Conservation (phyloP, 2,888 invertebrate genomes). For the Brenthis ino region DNA sequence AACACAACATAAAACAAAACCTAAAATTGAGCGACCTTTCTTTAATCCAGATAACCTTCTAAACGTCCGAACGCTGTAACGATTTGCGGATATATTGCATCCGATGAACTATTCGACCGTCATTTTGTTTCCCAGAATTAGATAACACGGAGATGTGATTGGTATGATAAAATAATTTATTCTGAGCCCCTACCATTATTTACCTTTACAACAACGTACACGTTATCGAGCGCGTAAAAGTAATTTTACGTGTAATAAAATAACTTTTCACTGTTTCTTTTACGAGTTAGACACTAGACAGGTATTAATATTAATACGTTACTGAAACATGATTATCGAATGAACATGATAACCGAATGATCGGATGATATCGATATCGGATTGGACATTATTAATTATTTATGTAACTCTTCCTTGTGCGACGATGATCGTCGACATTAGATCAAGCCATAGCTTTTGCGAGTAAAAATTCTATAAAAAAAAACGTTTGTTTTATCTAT, state of each 20-base stretch:
- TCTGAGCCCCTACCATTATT: neutral
- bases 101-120: slow-evolving; percentile 10
- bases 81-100: slow-evolving; percentile 19
- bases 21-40: slow-evolving; percentile 3
- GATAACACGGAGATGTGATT: slow-evolving; percentile 1
- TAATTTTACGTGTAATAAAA: neutral
- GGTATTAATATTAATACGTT: too few relatives aligned
- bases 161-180: slow-evolving; percentile 5
- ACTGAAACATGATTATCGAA: too few relatives aligned
- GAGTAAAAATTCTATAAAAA: too few relatives aligned
- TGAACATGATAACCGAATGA: too few relatives aligned
- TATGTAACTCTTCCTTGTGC: too few relatives aligned
- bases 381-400: too few relatives aligned
- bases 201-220: neutral
- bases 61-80: slow-evolving; percentile 7
- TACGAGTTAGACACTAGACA: too few relatives aligned
- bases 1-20: neutral
- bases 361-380: too few relatives aligned
- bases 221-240: neutral
- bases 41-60: slow-evolving; percentile 16
- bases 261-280: neutral
- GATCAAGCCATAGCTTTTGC: too few relatives aligned
- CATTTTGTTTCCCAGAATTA: slow-evolving; percentile 16
- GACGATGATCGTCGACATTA: too few relatives aligned
- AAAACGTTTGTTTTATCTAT: too few relatives aligned